Conservation (phyloP, 2,888 invertebrate species). For the Trachelus iudaicus region DNA sequence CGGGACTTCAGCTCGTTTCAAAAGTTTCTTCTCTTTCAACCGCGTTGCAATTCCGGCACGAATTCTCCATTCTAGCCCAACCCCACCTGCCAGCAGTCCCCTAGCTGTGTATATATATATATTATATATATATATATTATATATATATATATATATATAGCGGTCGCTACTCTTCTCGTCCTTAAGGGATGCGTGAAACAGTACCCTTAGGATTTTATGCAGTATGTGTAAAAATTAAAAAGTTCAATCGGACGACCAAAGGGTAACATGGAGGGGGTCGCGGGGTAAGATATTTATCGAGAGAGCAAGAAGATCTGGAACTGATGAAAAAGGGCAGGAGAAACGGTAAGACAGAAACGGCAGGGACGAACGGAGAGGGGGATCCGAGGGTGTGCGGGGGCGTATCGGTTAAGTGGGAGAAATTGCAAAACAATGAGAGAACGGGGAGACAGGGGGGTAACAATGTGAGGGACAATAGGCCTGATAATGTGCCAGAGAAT, state of each 20-base stretch:
- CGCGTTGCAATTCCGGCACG: background rate
- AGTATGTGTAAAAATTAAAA: background rate
- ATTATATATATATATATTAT: background rate
- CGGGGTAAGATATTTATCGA: background rate
- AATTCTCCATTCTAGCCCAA: background rate
- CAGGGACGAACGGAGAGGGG: background rate
- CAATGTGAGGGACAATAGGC: constrained; percentile 66
- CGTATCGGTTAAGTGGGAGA: constrained; percentile 65
- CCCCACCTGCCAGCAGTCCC: too few relatives aligned
- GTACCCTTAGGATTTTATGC: background rate
- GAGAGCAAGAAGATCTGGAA: background rate
- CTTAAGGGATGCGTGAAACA: background rate
- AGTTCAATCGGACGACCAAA: too few relatives aligned
- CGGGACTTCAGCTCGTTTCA: constrained; percentile 25
- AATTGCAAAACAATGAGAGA: constrained; percentile 65
- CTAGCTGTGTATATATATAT: too few relatives aligned
- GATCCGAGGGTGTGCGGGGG: constrained; percentile 40
- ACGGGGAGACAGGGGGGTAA: constrained; percentile 49
- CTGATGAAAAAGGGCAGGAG: background rate
- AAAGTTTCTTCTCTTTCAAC: constrained; percentile 33
- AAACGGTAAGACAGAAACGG: constrained; percentile 19
- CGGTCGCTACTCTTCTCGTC: background rate
- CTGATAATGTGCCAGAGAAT: constrained; percentile 65
- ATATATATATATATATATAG: background rate
- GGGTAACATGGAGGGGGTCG: accelerated